phyloP scores from a whole-genome alignment of 1,140 invertebrate genomes.

The Contarinia nasturtii region DNA sequence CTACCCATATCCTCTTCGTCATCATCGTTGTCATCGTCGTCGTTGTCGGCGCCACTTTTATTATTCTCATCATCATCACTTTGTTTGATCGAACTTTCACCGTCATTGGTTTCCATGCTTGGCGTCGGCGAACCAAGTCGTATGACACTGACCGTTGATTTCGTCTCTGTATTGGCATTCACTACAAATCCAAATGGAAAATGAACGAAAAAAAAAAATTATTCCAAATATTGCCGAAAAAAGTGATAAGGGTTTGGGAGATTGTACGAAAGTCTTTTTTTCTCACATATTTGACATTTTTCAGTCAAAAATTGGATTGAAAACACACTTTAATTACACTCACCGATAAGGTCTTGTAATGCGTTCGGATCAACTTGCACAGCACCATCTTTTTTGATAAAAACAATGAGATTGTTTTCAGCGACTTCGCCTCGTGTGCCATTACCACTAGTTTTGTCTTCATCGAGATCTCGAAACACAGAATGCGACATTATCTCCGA shows the following conservation, averaged over 20 bases:
- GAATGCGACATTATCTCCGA: conserved; percentile 21
- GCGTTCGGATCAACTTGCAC: conserved; percentile 48
- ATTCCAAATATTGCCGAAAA: conserved; percentile 3
- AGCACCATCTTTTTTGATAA: conserved; percentile 50
- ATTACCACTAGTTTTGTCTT: conserved; percentile 8
- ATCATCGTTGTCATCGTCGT: conserved; percentile 1
- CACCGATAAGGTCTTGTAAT: conserved; percentile 48
- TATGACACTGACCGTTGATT: conserved; percentile 21
- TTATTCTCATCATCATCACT: conserved; percentile 1
- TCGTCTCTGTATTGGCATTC: conserved; percentile 16
- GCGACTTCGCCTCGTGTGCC: background rate
- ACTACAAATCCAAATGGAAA: background rate
- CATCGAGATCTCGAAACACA: conserved; percentile 14
- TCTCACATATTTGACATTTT: too few species aligned
- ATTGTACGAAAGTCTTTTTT: conserved; percentile 17
- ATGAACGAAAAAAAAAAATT: background rate
- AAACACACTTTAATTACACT: conserved; percentile 16
- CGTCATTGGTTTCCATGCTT: conserved; percentile 7
- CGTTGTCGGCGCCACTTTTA: background rate
- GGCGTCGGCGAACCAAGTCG: conserved; percentile 21
- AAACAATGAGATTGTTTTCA: conserved; percentile 35
- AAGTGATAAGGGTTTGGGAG: too few species aligned
- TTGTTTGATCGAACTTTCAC: background rate
- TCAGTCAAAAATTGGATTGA: conserved; percentile 21
- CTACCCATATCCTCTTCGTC: conserved; percentile 5